Conservation (phyloP, 2,888 invertebrate species). For the Syrista parreyssii region DNA sequence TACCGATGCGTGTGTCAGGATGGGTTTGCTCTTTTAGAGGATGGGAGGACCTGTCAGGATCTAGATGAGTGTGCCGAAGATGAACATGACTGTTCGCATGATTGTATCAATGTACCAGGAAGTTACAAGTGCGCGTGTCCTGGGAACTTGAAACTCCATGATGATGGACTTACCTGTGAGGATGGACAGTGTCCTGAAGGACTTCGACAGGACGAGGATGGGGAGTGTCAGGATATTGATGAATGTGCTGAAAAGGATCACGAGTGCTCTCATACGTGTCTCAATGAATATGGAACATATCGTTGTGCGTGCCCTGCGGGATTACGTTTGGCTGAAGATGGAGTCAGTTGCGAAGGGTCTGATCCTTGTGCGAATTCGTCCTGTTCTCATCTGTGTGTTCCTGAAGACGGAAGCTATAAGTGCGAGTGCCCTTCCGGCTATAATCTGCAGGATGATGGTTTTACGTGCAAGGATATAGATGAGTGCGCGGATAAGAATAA, state of each 20-base stretch:
- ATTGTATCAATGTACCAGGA: constrained; percentile 74
- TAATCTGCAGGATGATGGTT: constrained; percentile 52
- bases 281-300: constrained; percentile 73
- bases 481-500: constrained; percentile 30
- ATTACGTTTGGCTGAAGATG: constrained; percentile 65
- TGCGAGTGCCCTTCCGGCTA: constrained; percentile 68
- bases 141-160: constrained; percentile 58
- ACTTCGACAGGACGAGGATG: constrained; percentile 41
- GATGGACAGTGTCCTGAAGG: constrained; percentile 33
- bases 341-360: constrained; percentile 36
- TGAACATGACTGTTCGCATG: constrained; percentile 69
- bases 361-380: constrained; percentile 37
- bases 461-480: constrained; percentile 43
- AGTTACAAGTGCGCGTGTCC: constrained; percentile 74
- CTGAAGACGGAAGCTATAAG: constrained; percentile 67
- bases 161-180: constrained; percentile 52
- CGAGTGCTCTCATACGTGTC: constrained; percentile 68
- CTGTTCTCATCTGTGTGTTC: constrained; percentile 58
- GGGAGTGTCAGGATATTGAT: constrained; percentile 47
- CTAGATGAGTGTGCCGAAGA: constrained; percentile 69
- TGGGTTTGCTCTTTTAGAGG: constrained; percentile 53
- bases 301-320: constrained; percentile 70
- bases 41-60: constrained; percentile 69
- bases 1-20: constrained; percentile 54
- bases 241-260: constrained; percentile 40